Base-by-base conservation (phyloP, 2,113 vertebrate species). In the Pelmatolapia mariae region DNA sequence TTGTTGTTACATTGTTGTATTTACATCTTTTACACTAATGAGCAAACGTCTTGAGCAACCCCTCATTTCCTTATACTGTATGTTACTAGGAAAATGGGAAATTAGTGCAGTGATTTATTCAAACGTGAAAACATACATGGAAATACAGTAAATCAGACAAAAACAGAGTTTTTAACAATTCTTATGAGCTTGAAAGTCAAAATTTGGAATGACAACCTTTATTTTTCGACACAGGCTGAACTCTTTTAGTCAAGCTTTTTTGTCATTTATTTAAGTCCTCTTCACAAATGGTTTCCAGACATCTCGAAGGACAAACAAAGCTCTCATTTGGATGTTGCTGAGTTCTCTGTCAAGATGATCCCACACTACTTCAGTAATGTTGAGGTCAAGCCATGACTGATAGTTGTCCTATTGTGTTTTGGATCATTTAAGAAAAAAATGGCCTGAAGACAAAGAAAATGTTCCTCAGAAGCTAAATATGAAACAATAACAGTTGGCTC, bases 141-240 rank as follows among this genome's bases (percentile, higher is more conserved):
- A 43, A 71, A 71, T 10, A 71, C 8, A 0, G 13, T 18, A 26
- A 16, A 45, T 45, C 0, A 45, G 8, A 40, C 22, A 26, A 73
- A 43, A 73, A 73, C 13, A 18, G 7, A 43, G 22, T 45, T 10
- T 45, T 16, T 73, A 10, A 10, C 8, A 0, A 10, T 73, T 73
- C 13, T 10, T 26, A 47, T 45, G 24, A 29, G 15, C 22, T 73
- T 0, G 0, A 73, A 47, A 47, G 40, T 29, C 15, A 47, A 76
- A 2, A 73, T 73, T 29, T 73, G 38, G 40, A 45, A 16, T 47
- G 5, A 26, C 36, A 13, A 40, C 19, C 63, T 68, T 36, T 66
- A 36, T n/a, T 66, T 36, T 66, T 66, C 0, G 3, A 36, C 31
- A 66, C 31, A 66, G 61, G 2, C 31, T 66, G 63, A 71, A 71